These are phyloP conservation scores for Xanthorhoe designata DNA, from an alignment of 2,888 invertebrate genomes.

Conservation along the genomic window DNA sequence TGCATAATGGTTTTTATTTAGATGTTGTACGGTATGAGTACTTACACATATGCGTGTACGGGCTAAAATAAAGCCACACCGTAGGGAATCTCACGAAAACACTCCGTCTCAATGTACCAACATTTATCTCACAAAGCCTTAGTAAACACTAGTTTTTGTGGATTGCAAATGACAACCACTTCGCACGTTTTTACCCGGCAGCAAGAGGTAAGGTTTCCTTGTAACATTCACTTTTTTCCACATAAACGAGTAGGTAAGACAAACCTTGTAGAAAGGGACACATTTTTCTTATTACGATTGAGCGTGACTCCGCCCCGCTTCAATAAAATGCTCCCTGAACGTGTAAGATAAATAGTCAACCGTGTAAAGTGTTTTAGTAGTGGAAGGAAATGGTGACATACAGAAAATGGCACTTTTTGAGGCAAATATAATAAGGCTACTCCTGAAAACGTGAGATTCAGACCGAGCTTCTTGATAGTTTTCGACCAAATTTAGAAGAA, in stretches of 20 bases:
- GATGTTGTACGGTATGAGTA: too few species aligned
- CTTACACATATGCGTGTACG: too few species aligned
- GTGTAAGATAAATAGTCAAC: conserved; percentile 48
- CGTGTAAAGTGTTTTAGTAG: background rate
- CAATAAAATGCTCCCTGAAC: conserved; percentile 49
- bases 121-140: background rate
- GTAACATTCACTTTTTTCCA: background rate
- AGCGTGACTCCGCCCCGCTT: conserved; percentile 40
- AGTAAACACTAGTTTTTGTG: background rate
- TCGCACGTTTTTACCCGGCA: background rate
- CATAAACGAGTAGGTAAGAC: background rate
- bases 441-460: background rate
- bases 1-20: too few species aligned
- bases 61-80: background rate
- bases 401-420: background rate
- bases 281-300: conserved; percentile 46
- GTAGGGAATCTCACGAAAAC: background rate
- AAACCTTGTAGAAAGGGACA: conserved; percentile 29
- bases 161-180: conserved; percentile 1
- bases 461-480: too few species aligned
- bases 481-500: too few species aligned
- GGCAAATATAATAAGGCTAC: background rate
- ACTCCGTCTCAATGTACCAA: background rate
- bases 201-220: background rate
- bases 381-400: background rate